Evolutionary conservation across 2,888 invertebrate genomes (phyloP).

Genomic region (Gibbula magus): DNA sequence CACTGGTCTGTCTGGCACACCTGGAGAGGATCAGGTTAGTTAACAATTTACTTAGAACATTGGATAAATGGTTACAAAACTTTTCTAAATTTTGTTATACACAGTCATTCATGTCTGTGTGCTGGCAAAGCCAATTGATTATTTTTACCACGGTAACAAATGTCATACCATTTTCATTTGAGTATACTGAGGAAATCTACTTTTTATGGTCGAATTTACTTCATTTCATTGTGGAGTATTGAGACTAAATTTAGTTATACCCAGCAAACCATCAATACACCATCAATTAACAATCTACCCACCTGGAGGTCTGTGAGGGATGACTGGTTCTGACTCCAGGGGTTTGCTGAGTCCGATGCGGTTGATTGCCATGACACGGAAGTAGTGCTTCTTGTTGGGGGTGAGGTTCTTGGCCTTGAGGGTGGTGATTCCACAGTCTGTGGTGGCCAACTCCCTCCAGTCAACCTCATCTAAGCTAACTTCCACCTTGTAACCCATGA

Average conservation of each 20-base stretch:
- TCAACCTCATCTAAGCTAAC: constrained; percentile 82
- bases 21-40: constrained; percentile 47
- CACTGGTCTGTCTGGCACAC: constrained; percentile 70
- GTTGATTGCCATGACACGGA: constrained; percentile 73
- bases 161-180: too few relatives aligned
- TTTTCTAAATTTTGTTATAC: too few relatives aligned
- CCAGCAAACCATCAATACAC: constrained; percentile 14
- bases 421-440: constrained; percentile 80
- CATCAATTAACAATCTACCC: neutral
- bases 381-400: constrained; percentile 67
- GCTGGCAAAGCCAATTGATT: too few relatives aligned
- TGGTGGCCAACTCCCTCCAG: constrained; percentile 93
- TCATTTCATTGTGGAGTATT: too few relatives aligned
- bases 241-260: too few relatives aligned
- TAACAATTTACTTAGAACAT: too few relatives aligned
- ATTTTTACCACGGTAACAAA: too few relatives aligned
- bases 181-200: too few relatives aligned
- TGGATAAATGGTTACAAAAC: too few relatives aligned
- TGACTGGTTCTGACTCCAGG: constrained; percentile 60
- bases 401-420: constrained; percentile 64
- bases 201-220: too few relatives aligned
- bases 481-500: constrained; percentile 72
- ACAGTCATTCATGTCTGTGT: too few relatives aligned
- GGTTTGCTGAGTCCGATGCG: constrained; percentile 64
- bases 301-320: constrained; percentile 61